Evolutionary conservation across 2,888 invertebrate genomes (phyloP), one percentile per base, ranked within the genome.

Genomic region (Lysandra bellargus): DNA sequence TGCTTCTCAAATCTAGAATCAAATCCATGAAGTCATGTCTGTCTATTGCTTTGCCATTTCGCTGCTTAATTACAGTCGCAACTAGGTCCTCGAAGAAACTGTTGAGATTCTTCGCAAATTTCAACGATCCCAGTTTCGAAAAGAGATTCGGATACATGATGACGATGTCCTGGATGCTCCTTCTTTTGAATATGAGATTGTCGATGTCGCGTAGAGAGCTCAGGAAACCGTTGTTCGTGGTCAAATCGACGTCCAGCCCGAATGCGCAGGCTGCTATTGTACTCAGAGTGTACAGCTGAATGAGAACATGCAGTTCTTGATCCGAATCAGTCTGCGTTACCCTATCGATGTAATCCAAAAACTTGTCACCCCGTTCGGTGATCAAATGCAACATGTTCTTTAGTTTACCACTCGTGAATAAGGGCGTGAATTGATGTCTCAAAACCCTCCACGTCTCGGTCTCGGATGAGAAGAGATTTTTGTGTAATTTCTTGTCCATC

Each of bases 11-110:
- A 80, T 88, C 88, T 57, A 90, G 80, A 37, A 90, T 83, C 23
- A 89, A 83, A 83, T 90, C 90, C 87, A 90, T 89, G 33, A 90
- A 90, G 76, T 91, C 90, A 5, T 87, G 86, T 60, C 89, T 86
- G 12, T 82, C 0, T 40, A 40, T 40, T 6, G 40, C 7, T 40
- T 40, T 40, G 40, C 88, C 87, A 60, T 87, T 85, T 80, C 91
- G 73, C 37, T 78, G 72, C 1, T 73, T 79, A n/a, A 73, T 69
- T 23, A 79, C 61, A 5, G n/a, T 74, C 14, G 44, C 17, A 61
- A 75, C 74, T 33, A 79, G 30, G 14, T 79, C 33, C 44, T 75
- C 30, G 33, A 79, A 79, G 30, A 79, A 79, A 9, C 23, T 9
- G 23, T 14, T 23, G 23, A 79, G 40, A 14, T n/a, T n/a, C 7